Evolutionary conservation across 2,113 vertebrate genomes (phyloP), one percentile per base, ranked within the genome.

Genomic region (Amphiprion percula): DNA sequence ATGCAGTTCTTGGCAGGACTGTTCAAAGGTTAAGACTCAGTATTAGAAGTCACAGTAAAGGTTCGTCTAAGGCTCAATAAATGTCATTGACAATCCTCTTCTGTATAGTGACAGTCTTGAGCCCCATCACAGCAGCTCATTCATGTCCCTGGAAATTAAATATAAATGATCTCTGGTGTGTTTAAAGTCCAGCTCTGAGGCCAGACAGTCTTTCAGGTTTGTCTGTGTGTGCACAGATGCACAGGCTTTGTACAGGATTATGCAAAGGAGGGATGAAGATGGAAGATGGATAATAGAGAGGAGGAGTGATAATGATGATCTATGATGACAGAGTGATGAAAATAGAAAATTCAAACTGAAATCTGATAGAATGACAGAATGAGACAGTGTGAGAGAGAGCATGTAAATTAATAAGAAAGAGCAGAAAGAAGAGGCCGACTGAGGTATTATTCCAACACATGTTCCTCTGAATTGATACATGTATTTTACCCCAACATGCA

Each of bases 161-260:
- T 50, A 77, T 68, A 60, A 15, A 69, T 26, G 10, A 39, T 9
- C 23, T 30, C 23, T 63, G 70, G 23, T 15, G 47, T 41, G 21
- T 24, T n/a, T 37, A 37, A 37, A 37, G 44, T 65, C 62, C 44
- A 47, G 24, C 30, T 23, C 56, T 17, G 2, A 61, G 6, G 2
- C 33, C 69, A 24, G 47, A 12, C 23, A 53, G 15, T 41, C 39
- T 33, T 63, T 53, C n/a, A 53, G 47, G 23, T 54, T 11, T 62
- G 37, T 17, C 21, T 55, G 21, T 60, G 30, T 44, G 41, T 44
- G 41, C 4, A 52, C 3, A n/a, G 49, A 52, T n/a, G 16, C 30
- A 30, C 30, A 30, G 5, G 2, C 28, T 6, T 33, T 7, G 33
- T 33, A 33, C 30, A 37, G 44, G 49, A 30, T 60, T 49, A 50